phyloP scores from a whole-genome alignment of 2,797 vertebrate genomes.

The Tangara arthus region DNA sequence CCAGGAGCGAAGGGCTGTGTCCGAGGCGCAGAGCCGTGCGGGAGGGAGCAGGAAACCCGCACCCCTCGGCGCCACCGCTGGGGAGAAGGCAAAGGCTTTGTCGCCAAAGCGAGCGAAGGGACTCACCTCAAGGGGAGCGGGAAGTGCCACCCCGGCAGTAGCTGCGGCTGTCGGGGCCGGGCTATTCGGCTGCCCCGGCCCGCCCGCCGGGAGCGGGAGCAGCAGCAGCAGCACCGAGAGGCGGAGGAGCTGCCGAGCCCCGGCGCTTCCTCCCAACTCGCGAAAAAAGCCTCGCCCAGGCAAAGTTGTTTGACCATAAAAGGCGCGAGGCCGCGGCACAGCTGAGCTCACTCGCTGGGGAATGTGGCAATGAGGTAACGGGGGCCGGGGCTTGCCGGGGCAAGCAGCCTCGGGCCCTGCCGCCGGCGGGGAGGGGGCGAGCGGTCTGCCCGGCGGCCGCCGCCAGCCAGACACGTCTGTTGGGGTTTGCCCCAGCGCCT shows the following conservation, averaged over 20 bases:
- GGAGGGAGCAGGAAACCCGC: not conserved
- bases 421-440: not conserved
- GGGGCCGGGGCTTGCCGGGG: not conserved
- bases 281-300: conserved; percentile 65
- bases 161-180: not conserved
- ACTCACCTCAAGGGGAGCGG: not conserved
- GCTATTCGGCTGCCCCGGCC: not conserved
- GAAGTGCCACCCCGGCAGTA: not conserved
- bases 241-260: not conserved
- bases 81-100: not conserved
- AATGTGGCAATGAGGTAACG: conserved; percentile 55
- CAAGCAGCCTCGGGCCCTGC: not conserved
- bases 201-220: not conserved
- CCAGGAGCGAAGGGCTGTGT: not conserved
- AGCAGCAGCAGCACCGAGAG: not conserved
- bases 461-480: fast-evolving
- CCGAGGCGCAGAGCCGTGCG: too few relatives aligned
- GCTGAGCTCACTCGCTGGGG: conserved; percentile 69
- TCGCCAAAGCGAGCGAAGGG: not conserved
- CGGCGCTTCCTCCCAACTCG: not conserved
- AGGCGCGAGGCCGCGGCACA: conserved; percentile 59
- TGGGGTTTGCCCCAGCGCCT: too few relatives aligned
- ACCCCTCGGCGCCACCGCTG: not conserved
- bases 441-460: not conserved
- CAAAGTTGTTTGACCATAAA: conserved; percentile 70